phyloP scores from a whole-genome alignment of 2,797 vertebrate genomes.

The Oreortyx pictus region DNA sequence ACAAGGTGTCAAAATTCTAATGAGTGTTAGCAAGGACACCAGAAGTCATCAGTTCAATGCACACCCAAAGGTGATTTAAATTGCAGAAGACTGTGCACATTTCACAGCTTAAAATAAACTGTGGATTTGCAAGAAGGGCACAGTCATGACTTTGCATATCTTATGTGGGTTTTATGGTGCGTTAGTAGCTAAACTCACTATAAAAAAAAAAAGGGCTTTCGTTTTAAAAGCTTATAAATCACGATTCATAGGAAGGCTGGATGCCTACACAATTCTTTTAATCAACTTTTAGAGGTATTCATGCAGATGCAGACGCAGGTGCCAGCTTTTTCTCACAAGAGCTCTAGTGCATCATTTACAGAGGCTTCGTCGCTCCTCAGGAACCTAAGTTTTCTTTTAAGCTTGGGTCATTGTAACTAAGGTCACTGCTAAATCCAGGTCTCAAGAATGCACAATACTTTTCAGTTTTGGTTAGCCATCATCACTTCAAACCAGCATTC shows the following conservation, averaged over 20 bases:
- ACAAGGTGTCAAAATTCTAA: background rate
- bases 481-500: constrained; percentile 67
- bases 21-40: background rate
- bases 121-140: background rate
- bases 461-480: constrained; percentile 77
- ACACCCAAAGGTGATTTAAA: background rate
- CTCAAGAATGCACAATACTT: constrained; percentile 59
- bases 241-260: constrained; percentile 18
- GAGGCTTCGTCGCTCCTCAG: background rate
- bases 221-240: constrained; percentile 35
- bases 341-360: background rate
- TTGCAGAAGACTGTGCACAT: background rate
- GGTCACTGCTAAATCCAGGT: constrained; percentile 55
- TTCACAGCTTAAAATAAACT: background rate
- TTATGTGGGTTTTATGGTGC: background rate
- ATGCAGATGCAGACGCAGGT: background rate
- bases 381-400: constrained; percentile 58
- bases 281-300: constrained; percentile 59
- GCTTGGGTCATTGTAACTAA: background rate
- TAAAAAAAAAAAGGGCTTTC: constrained; percentile 15
- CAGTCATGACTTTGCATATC: background rate
- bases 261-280: constrained; percentile 50
- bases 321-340: constrained; percentile 11
- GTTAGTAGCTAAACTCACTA: constrained; percentile 17
- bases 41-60: background rate